Conservation (phyloP, 2,113 vertebrate species). For the Sylvietta virens region DNA sequence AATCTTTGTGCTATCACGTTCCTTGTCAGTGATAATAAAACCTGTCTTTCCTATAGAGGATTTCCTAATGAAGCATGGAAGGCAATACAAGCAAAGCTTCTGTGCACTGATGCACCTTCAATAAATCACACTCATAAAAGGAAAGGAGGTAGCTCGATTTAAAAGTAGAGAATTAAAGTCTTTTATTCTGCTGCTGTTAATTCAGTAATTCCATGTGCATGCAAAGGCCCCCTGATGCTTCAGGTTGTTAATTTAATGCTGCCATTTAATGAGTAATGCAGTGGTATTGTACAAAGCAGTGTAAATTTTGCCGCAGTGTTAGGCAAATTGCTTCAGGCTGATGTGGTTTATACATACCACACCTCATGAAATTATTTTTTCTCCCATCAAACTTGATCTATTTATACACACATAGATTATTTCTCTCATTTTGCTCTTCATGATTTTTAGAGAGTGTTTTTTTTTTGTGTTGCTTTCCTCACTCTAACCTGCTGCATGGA, state of each 20-base stretch:
- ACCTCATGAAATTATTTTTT: not conserved
- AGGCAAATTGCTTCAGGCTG: not conserved
- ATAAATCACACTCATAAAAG: slow-evolving; percentile 34
- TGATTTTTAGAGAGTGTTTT: not conserved
- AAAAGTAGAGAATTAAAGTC: not conserved
- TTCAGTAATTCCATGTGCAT: not conserved
- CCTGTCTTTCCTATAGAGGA: not conserved
- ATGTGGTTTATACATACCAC: not conserved
- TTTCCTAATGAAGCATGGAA: slow-evolving; percentile 29
- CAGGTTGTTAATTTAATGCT: slow-evolving; percentile 8
- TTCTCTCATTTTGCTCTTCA: not conserved
- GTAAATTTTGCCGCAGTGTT: not conserved
- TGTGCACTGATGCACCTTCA: not conserved
- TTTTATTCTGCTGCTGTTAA: not conserved
- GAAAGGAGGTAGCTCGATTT: not conserved
- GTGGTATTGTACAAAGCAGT: not conserved
- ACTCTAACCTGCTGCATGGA: not conserved
- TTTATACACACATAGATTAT: not conserved
- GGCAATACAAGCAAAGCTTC: not conserved
- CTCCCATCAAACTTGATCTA: not conserved
- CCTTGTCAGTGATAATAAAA: slow-evolving; percentile 21
- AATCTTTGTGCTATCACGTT: not conserved
- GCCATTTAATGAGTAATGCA: slow-evolving; percentile 30
- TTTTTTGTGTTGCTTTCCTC: not conserved
- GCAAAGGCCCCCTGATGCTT: not conserved